Base-by-base conservation (phyloP, 2,113 vertebrate species). In the Epinephelus moara region DNA sequence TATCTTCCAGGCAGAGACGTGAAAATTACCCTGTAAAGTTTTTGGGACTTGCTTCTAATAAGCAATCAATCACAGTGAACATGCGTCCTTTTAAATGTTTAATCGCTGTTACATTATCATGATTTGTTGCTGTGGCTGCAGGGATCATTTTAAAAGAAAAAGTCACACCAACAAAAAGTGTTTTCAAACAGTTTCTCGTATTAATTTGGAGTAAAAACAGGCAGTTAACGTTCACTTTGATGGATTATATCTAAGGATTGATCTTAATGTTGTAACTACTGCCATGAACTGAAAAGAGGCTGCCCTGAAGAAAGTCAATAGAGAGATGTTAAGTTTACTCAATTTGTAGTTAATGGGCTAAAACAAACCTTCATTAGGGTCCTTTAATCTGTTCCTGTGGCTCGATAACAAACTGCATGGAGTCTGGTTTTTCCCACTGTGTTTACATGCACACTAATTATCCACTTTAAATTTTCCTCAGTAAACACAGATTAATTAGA, bases 301-400 rank as follows among this genome's bases (percentile, higher is more conserved):
- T 33, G 18, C 7, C 7, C 37, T 70, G 1, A 63, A 15, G 40
- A 40, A 25, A 33, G 61, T n/a, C 45, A 45, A 68, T 30, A 4
- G 17, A 45, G 15, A 49, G 50, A 63, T 5, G 21, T 45, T 70
- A 56, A 56, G 25, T 25, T 15, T 9, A 33, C 42, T 57, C n/a
- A 3, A 9, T 45, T 52, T 30, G 18, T 23, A 59, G 53, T 30
- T 45, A 60, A 83, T 71, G 59, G 40, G 9, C 49, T 66, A 10
- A 59, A 66, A 72, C 74, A 52, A 23, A 49, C 2, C 60, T 52
- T 27, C 40, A 66, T 78, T 27, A 59, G 23, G 53, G 67, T 13
- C 18, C 42, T 77, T 71, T 72, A 42, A 50, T 77, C 8, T 71
- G 50, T n/a, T 70, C 9, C 12, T 19, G 19, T 21, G 50, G 57